Base-by-base conservation (phyloP, 1,140 invertebrate genomes). In the Danaus melanippus region DNA sequence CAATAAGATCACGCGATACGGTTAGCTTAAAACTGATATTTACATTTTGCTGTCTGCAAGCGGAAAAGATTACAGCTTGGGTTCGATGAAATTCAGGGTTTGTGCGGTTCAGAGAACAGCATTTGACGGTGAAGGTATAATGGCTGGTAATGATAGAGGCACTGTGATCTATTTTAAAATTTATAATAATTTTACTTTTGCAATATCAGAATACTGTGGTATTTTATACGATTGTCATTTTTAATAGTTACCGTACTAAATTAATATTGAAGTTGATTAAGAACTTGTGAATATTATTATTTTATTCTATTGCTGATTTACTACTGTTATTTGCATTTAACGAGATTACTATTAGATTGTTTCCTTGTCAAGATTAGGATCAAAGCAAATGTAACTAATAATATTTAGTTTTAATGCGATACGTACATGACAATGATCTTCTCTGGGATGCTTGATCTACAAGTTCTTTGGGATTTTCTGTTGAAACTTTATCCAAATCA, bases 351-450 rank as follows among this genome's bases (percentile, higher is more conserved):
- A 8, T 32, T 32, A 32, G 21, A 15, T 15, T 15, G 15, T 15
- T 15, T 15, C 3, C 3, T 15, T 15, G 15, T 15, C 15, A 15
- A 15, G 15, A 15, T 3, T 15, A 15, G 15, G 15, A 32, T 32
- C 2, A 32, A 32, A 32, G 2, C 21, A 32, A 32, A 32, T 32
- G 2, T 32, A 2, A 32, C 21, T 4, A 32, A 32, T 32, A 32
- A 32, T 32, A 32, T 32, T 32, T 32, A 7, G 6, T 32, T 32
- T 32, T 32, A 32, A 50, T 12, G n/a, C 11, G 11, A 11, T 47
- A 52, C 79, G 71, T 67, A 85, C 82, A 75, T 60, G 79, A 82
- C 64, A 85, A 68, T 51, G 80, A 86, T 79, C 83, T 81, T 59
- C 74, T 76, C 32, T 71, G 73, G 5, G 77, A 76, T 11, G 59